Base-by-base conservation (phyloP, 2,888 invertebrate genomes). In the Ischnus inquisitorius region DNA sequence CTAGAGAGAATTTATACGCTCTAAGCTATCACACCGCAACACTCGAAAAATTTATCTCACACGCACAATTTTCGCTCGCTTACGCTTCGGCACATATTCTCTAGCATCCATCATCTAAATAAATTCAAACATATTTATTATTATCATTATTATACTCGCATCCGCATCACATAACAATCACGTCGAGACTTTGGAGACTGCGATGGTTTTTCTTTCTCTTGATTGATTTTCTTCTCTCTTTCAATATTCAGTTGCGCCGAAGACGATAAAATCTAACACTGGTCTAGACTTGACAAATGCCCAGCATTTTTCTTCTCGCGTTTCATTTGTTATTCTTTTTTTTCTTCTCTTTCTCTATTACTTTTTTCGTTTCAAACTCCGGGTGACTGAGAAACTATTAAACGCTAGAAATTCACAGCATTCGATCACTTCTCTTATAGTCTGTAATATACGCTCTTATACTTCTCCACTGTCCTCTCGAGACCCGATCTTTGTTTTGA, bases 1-100 rank as follows among this genome's bases (percentile, higher is more conserved):
- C 82, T 86, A 86, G 86, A 83, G 75, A 86, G 72, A 86, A 74
- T 72, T 76, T 67, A 34, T 34, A 76, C 57, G 72, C 51, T 69
- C 74, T 86, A 84, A 82, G 43, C 88, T 88, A 86, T 88, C 88
- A 89, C 88, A 85, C 87, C 54, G 22, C 4, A 54, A 57, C 71
- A 54, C 34, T 54, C 43, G 19, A 71, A 57, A 71, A 54, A 54
- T 71, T 25, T 51, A 39, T 41, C 34, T 12, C 54, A 14, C 57
- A 25, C 57, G 25, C 28, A 34, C 34, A 34, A 34, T 34, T 34
- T 39, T 62, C 19, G n/a, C 54, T 67, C 67, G 25, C 54, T 51
- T 46, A 39, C 68, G 71, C 43, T 46, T 57, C 74, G 16, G 34
- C 68, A 39, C 48, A 46, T 67, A 72, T 8, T 34, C 16, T 22